Percentiles rank a stretch among this genome's conserved stretches.
Evolutionary conservation across 1,140 invertebrate species (phyloP).

Genomic region (Drosophila navojoa): DNA sequence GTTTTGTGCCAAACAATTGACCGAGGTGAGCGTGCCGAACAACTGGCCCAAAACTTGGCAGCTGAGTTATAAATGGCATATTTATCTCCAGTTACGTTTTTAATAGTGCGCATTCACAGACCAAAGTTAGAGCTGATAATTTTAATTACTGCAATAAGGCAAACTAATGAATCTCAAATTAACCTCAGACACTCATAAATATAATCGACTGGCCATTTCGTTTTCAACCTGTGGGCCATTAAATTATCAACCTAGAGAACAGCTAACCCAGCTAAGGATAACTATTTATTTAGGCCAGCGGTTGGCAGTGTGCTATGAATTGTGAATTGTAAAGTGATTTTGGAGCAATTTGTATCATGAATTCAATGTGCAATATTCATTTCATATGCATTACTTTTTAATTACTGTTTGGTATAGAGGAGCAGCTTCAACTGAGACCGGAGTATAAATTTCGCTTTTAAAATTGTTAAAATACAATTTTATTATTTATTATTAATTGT

Average conservation of each 20-base stretch:
- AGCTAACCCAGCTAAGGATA: not conserved
- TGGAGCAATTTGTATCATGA: no score
- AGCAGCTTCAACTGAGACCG: no score
- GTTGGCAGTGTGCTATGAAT: no score
- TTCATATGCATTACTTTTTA: no score
- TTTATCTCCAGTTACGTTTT: conserved; percentile 42
- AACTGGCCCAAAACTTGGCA: conserved; percentile 21
- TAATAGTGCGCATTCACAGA: conserved; percentile 22
- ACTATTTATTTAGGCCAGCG: no score
- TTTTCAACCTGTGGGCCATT: not conserved
- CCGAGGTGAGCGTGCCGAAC: conserved; percentile 2
- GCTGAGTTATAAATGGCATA: conserved; percentile 41
- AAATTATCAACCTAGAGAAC: not conserved
- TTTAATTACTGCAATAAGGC: conserved; percentile 34
- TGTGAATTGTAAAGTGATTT: no score
- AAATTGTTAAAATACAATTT: no score
- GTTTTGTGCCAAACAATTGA: conserved; percentile 30
- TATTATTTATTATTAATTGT: no score
- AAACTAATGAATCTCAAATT: conserved; percentile 19
- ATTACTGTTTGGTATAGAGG: no score
- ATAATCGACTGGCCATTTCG: conserved; percentile 1
- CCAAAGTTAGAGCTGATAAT: conserved; percentile 30
- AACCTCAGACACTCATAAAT: conserved; percentile 2
- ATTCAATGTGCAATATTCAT: no score
- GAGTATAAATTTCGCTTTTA: no score